A percentile compares a stretch with the other conserved stretches of the same genome.
Evolutionary conservation across 1,140 invertebrate species (phyloP).

Genomic region (Drosophila equinoxialis): DNA sequence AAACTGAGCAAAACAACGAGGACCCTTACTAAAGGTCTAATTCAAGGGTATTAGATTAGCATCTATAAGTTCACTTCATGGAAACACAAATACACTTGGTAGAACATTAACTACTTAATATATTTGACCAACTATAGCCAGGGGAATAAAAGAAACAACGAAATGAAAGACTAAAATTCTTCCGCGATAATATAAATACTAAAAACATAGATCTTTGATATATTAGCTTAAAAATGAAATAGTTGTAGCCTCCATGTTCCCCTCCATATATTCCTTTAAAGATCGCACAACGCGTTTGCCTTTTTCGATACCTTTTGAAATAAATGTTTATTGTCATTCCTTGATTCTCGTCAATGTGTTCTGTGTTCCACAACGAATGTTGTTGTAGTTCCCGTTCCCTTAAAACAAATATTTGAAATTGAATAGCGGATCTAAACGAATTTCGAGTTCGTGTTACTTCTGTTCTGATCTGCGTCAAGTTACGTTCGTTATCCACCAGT

Average conservation of each 20-base stretch:
- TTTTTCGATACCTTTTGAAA: not conserved
- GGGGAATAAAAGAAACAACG: not conserved
- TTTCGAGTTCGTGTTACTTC: too few relatives aligned
- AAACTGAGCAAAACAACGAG: conserved; percentile 17
- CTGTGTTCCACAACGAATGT: conserved; percentile 26
- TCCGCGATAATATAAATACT: too few relatives aligned
- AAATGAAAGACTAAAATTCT: too few relatives aligned
- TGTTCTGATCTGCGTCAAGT: conserved; percentile 32
- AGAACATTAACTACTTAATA: not conserved
- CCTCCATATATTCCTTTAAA: not conserved
- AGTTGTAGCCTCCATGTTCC: too few relatives aligned
- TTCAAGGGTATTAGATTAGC: conserved; percentile 10
- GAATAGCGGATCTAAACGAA: not conserved
- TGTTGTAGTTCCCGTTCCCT: conserved; percentile 12
- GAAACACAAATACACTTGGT: not conserved
- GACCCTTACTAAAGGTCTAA: conserved; percentile 12
- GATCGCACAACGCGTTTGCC: not conserved
- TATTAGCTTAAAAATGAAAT: too few relatives aligned
- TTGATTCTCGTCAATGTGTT: conserved; percentile 6
- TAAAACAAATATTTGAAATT: not conserved
- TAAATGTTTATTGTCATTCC: not conserved
- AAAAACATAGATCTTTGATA: too few relatives aligned
- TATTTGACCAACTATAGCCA: not conserved
- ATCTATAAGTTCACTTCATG: not conserved
- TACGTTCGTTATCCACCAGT: conserved; percentile 42